phyloP scores from a whole-genome alignment of 2,113 vertebrate species.

The Abramis brama region DNA sequence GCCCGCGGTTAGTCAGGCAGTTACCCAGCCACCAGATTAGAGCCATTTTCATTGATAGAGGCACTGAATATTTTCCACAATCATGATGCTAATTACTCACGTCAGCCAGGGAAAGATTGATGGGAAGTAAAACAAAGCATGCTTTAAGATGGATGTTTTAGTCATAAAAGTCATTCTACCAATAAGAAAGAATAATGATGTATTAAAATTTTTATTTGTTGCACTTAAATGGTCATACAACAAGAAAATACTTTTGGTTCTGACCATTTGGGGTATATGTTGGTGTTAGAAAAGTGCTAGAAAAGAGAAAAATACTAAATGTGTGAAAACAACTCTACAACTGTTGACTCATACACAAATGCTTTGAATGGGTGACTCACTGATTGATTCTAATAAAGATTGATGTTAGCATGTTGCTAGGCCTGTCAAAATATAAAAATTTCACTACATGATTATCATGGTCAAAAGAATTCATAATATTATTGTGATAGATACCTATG shows the following conservation, averaged over 20 bases:
- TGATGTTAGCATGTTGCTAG: too few relatives aligned
- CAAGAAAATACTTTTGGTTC: not conserved
- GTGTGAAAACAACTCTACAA: too few relatives aligned
- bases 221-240: not conserved
- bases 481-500: too few relatives aligned
- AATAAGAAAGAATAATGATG: not conserved
- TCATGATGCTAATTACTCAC: slow-evolving; percentile 1
- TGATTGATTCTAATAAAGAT: too few relatives aligned
- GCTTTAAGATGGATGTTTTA: slow-evolving; percentile 10
- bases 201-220: not conserved
- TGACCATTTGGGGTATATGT: not conserved
- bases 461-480: too few relatives aligned
- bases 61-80: not conserved
- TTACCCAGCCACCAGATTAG: not conserved
- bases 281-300: not conserved
- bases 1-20: not conserved
- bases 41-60: not conserved
- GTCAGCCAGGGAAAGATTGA: not conserved
- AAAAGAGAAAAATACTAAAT: not conserved
- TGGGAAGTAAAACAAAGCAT: not conserved
- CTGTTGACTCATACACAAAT: too few relatives aligned
- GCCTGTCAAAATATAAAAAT: too few relatives aligned
- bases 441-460: too few relatives aligned
- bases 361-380: too few relatives aligned
- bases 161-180: not conserved